A percentile compares a stretch with the other conserved stretches of the same genome.
Conservation (phyloP, 2,797 vertebrate species). For the Schizopygopsis pylzovi region DNA sequence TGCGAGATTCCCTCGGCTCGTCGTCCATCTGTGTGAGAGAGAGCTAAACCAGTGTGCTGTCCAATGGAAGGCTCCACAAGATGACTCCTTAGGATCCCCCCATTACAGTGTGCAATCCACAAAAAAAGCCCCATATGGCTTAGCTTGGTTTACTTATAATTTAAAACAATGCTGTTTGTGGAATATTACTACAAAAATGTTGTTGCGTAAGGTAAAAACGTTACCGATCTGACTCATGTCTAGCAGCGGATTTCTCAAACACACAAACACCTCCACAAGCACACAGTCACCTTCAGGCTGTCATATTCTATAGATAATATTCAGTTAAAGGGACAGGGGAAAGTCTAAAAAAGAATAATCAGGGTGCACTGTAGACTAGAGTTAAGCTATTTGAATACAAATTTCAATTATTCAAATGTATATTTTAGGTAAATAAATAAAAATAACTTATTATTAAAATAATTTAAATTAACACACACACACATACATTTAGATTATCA, state of each 20-base stretch:
- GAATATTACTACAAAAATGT: conserved; percentile 36
- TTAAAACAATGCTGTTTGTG: conserved; percentile 51
- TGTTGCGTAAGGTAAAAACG: conserved; percentile 48
- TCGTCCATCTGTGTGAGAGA: conserved; percentile 76
- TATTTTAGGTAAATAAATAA: not conserved
- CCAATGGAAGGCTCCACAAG: conserved; percentile 54
- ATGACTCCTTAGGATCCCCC: conserved; percentile 69
- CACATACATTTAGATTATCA: not conserved
- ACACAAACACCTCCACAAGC: conserved; percentile 28
- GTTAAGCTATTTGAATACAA: not conserved
- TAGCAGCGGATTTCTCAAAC: conserved; percentile 34
- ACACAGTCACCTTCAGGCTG: conserved; percentile 6
- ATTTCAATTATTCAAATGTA: not conserved
- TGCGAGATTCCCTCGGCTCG: conserved; percentile 77
- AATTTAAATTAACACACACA: not conserved
- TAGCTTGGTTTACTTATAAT: conserved; percentile 45
- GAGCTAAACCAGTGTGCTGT: conserved; percentile 68
- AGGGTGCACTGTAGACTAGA: not conserved
- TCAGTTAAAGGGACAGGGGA: not conserved
- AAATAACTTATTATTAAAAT: not conserved
- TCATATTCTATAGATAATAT: not conserved
- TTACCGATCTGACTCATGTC: conserved; percentile 33
- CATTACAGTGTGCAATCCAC: conserved; percentile 65
- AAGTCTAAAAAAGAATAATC: not conserved
- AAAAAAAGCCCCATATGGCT: conserved; percentile 64